Conservation (phyloP, 2,113 vertebrate genomes). For the Arizona elegans region DNA sequence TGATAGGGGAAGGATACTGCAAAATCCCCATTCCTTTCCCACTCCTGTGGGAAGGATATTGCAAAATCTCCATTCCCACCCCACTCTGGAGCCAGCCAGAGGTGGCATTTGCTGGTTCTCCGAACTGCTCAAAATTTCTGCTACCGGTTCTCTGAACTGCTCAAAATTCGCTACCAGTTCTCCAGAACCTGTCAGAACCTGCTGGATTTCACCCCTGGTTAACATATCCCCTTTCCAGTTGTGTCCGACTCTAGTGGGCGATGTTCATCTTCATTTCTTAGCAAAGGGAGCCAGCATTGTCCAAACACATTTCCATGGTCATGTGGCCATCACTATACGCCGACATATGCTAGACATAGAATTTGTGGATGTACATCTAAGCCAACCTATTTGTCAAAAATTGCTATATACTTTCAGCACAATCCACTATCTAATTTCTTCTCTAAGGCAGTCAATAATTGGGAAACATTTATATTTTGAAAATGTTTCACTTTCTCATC, state of each 20-base stretch:
- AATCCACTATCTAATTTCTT: constrained; percentile 57
- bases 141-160: no score
- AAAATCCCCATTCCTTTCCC: no score
- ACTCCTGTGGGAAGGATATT: no score
- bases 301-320: neutral
- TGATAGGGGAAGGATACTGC: no score
- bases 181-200: no score
- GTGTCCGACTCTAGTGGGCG: neutral
- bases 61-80: no score
- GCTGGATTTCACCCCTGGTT: neutral
- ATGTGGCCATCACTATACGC: neutral
- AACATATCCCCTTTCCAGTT: neutral
- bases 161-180: no score
- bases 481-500: neutral
- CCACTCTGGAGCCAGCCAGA: no score
- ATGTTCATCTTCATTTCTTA: neutral
- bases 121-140: no score
- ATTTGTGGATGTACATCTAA: neutral
- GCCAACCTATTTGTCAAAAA: neutral
- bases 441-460: constrained; percentile 25
- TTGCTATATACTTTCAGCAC: neutral
- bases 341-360: neutral
- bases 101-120: no score
- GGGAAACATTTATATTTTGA: constrained; percentile 21
- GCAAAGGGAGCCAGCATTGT: neutral